phyloP scores from a whole-genome alignment of 1,140 invertebrate species.

The Papilio aristodemus region DNA sequence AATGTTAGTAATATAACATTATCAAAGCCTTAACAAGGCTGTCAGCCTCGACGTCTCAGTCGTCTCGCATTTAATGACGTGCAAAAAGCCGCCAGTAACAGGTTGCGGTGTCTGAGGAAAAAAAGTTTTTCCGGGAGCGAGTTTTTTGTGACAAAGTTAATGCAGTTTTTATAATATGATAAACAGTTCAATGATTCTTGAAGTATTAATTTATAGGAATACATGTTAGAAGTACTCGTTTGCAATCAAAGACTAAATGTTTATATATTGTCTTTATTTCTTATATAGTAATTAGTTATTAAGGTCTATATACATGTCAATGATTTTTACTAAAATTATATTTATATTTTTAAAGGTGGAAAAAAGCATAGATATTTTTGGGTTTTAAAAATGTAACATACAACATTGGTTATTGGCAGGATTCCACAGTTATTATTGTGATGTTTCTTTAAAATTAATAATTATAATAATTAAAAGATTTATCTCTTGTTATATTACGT shows the following conservation, averaged over 20 bases:
- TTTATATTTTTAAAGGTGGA: too few species aligned
- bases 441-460: too few species aligned
- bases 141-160: background rate
- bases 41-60: background rate
- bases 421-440: too few species aligned
- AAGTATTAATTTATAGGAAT: background rate
- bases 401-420: too few species aligned
- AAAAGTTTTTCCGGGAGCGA: slow-evolving; percentile 3
- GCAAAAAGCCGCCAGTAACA: slow-evolving; percentile 3
- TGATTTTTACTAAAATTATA: background rate
- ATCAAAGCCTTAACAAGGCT: background rate
- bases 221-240: background rate
- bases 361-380: too few species aligned
- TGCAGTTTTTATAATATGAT: background rate
- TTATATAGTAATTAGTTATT: too few species aligned
- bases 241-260: background rate
- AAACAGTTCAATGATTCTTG: slow-evolving; percentile 3
- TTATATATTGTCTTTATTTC: too few species aligned
- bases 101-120: background rate
- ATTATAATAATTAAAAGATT: too few species aligned
- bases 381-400: too few species aligned
- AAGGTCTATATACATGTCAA: background rate
- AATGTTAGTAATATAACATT: slow-evolving; percentile 10
- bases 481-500: background rate
- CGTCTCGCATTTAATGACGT: slow-evolving; percentile 28